These are phyloP conservation scores for Seira musarum DNA, from an alignment of 2,888 invertebrate species.

Conservation along the genomic window DNA sequence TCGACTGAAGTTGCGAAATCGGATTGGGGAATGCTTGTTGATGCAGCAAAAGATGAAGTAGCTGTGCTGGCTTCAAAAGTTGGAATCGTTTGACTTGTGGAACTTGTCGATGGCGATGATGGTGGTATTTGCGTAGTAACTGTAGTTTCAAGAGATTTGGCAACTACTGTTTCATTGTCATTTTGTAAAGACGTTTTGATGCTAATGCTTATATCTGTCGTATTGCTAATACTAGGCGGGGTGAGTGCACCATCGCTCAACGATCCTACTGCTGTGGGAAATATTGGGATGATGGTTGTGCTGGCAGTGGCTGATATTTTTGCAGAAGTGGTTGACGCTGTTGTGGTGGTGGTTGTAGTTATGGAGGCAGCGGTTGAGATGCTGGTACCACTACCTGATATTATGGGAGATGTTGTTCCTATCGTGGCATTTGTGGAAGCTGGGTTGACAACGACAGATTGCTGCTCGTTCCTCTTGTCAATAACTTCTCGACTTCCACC, in stretches of 20 bases:
- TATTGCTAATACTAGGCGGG: constrained; percentile 20
- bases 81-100: background rate
- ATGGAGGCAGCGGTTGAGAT: background rate
- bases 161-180: constrained; percentile 39
- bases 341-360: background rate
- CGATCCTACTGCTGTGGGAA: background rate
- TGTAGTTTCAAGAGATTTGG: constrained; percentile 26
- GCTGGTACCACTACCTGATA: constrained; percentile 18
- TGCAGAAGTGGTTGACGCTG: constrained; percentile 8
- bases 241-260: constrained; percentile 43
- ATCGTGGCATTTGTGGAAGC: constrained; percentile 20
- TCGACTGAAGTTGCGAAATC: constrained; percentile 49
- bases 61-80: constrained; percentile 26
- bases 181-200: constrained; percentile 36
- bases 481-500: constrained; percentile 17
- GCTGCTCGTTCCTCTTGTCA: constrained; percentile 40
- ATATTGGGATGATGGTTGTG: background rate
- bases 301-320: constrained; percentile 3
- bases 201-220: background rate
- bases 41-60: constrained; percentile 33
- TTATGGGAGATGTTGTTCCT: background rate
- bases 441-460: constrained; percentile 36
- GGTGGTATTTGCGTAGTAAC: constrained; percentile 28
- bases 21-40: constrained; percentile 39
- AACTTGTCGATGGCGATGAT: constrained; percentile 14